Conservation (phyloP, 1,140 invertebrate genomes). For the Microplitis mediator region DNA sequence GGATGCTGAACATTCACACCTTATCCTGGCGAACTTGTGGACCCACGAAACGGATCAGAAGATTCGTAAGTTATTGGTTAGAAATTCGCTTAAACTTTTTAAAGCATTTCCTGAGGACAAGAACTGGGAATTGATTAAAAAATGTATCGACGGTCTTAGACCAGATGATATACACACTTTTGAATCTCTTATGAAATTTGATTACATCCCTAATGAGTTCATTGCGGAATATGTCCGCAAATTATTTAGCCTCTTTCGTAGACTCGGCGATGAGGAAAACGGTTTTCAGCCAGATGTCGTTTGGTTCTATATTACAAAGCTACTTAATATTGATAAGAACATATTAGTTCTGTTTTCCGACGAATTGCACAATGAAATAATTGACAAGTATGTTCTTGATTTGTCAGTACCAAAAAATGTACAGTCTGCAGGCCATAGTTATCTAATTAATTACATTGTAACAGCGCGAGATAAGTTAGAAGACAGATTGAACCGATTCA, state of each 20-base stretch:
- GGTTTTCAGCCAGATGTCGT: neutral
- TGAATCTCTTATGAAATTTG: neutral
- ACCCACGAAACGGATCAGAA: slow-evolving; percentile 36
- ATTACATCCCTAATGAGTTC: slow-evolving; percentile 35
- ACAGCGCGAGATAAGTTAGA: neutral
- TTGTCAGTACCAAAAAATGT: neutral
- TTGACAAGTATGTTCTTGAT: neutral
- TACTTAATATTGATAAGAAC: neutral
- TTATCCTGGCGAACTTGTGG: slow-evolving; percentile 33
- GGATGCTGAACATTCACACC: slow-evolving; percentile 6
- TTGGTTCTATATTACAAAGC: neutral
- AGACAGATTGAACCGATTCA: neutral
- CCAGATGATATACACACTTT: slow-evolving; percentile 30
- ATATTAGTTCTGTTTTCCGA: neutral
- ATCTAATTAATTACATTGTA: neutral
- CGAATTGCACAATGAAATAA: neutral
- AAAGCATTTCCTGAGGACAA: slow-evolving; percentile 9
- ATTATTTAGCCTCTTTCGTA: neutral
- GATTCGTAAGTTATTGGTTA: slow-evolving; percentile 40
- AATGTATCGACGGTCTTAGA: slow-evolving; percentile 24
- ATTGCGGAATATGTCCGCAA: slow-evolving; percentile 29
- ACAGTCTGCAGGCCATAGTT: neutral
- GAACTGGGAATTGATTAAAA: slow-evolving; percentile 36
- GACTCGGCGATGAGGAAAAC: neutral
- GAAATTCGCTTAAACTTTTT: slow-evolving; percentile 31